Percentiles rank a stretch among this genome's conserved stretches.
Conservation (phyloP, 2,888 invertebrate genomes). For the Stenotaenia linearis region DNA sequence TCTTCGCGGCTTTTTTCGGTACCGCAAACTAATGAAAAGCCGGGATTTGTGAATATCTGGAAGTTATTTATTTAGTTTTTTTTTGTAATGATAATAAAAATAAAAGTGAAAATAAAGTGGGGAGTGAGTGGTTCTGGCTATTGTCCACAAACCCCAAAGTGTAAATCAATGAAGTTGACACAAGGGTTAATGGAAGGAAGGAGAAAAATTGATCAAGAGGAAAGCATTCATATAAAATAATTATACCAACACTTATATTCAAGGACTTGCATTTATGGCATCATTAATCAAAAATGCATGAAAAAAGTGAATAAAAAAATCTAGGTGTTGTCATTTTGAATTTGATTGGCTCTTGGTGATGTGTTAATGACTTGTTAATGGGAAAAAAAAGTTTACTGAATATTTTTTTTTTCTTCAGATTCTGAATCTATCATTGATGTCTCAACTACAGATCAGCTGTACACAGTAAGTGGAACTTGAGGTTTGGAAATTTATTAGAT, state of each 20-base stretch:
- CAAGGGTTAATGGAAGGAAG: not conserved
- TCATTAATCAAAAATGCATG: not conserved
- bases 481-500: too few species aligned
- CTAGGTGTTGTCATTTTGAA: not conserved
- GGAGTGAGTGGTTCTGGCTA: not conserved
- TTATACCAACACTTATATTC: not conserved
- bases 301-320: not conserved
- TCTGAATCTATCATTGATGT: not conserved
- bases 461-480: not conserved
- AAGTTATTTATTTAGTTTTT: not conserved
- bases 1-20: not conserved
- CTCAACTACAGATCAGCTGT: not conserved
- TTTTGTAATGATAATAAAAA: not conserved
- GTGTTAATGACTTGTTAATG: not conserved
- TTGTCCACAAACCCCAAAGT: not conserved
- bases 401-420: not conserved
- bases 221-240: not conserved
- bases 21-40: not conserved
- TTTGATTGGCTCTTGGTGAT: not conserved
- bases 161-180: conserved; percentile 5
- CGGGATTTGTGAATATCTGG: not conserved
- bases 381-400: not conserved
- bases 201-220: not conserved
- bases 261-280: not conserved
- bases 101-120: not conserved